Evolutionary conservation across 2,113 vertebrate species (phyloP).

Genomic region (Atractosteus spatula): DNA sequence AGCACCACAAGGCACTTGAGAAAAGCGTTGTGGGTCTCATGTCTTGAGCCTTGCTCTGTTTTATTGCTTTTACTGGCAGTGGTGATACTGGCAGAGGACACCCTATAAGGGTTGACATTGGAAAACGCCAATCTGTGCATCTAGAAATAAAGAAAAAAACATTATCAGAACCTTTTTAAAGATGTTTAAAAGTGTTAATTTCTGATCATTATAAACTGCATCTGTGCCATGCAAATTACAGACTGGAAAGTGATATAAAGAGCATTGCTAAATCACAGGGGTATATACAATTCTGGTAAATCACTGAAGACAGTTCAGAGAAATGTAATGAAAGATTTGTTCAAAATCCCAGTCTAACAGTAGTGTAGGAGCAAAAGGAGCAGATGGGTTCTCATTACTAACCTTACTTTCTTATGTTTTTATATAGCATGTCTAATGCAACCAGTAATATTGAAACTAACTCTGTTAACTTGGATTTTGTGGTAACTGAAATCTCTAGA

Average conservation of each 20-base stretch:
- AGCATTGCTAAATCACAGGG: not conserved
- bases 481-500: no score
- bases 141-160: conserved; percentile 26
- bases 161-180: not conserved
- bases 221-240: conserved; percentile 7
- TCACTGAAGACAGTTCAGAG: not conserved
- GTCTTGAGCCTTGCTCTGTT: conserved; percentile 26
- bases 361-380: no score
- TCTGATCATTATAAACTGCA: conserved; percentile 26
- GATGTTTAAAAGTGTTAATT: conserved; percentile 16
- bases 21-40: conserved; percentile 27
- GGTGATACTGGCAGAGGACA: conserved; percentile 36
- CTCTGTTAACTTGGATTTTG: no score
- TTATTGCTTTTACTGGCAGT: conserved; percentile 26
- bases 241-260: not conserved
- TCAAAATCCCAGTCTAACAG: no score
- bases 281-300: conserved; percentile 3
- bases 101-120: conserved; percentile 52
- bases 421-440: no score
- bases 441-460: no score
- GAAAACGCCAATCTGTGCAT: conserved; percentile 28
- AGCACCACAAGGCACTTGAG: conserved; percentile 19
- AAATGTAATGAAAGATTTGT: no score
- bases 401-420: no score
- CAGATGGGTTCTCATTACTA: no score